phyloP scores from a whole-genome alignment of 2,797 vertebrate genomes.

The Microctenopoma lineatum region DNA sequence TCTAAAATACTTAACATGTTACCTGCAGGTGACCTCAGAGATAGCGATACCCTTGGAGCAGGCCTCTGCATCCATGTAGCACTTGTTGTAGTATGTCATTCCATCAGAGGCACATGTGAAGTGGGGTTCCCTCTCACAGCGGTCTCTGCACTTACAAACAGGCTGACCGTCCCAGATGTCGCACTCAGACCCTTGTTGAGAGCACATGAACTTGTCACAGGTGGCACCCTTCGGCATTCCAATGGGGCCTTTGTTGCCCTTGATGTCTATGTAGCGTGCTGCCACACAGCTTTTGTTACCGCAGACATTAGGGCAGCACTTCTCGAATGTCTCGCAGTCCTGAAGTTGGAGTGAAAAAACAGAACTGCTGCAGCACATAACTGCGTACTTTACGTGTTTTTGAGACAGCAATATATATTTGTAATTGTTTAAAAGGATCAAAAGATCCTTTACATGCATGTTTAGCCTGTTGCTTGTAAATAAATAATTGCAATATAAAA shows the following conservation, averaged over 20 bases:
- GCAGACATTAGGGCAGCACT: conserved; percentile 97
- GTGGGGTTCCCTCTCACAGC: conserved; percentile 96
- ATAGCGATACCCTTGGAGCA: conserved; percentile 94
- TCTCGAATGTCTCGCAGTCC: conserved; percentile 98
- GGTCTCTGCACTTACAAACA: conserved; percentile 95
- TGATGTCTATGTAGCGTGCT: conserved; percentile 92
- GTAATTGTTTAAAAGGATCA: neutral
- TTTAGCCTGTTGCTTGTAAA: neutral
- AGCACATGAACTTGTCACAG: conserved; percentile 97
- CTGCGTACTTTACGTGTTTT: neutral
- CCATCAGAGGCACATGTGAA: conserved; percentile 99
- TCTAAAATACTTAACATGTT: conserved; percentile 83
- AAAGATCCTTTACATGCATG: neutral
- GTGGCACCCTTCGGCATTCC: conserved; percentile 95
- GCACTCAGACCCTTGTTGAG: conserved; percentile 96
- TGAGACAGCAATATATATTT: too few species aligned
- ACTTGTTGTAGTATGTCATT: conserved; percentile 99
- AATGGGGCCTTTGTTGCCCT: conserved; percentile 91
- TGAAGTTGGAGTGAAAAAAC: conserved; percentile 61
- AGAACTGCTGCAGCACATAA: conserved; percentile 1
- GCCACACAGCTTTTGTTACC: conserved; percentile 97
- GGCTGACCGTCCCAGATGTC: conserved; percentile 99
- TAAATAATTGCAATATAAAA: neutral
- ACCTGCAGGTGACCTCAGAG: conserved; percentile 93
- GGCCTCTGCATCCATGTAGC: conserved; percentile 99